Conservation (phyloP, 92 coral and sea anemone species). For the Virgularia gustaviana region DNA sequence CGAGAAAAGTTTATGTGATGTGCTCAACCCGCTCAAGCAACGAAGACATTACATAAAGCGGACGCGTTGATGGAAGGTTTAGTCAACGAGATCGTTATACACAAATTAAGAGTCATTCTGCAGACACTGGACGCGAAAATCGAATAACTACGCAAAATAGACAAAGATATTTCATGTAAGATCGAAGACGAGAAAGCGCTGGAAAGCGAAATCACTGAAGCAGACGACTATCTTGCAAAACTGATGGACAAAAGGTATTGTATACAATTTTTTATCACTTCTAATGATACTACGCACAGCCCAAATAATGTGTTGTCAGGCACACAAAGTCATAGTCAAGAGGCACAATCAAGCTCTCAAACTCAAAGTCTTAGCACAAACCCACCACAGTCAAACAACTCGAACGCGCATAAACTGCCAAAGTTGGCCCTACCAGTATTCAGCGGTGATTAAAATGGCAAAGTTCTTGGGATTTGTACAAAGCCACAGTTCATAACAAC, state of each 20-base stretch:
- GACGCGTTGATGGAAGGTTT: neutral
- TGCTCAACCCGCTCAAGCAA: slow-evolving; percentile 9
- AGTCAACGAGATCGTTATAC: neutral
- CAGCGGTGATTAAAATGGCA: slow-evolving; percentile 42
- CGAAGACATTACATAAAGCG: slow-evolving; percentile 23
- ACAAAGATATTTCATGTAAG: neutral
- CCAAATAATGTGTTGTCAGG: neutral
- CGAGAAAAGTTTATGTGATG: neutral
- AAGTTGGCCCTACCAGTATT: slow-evolving; percentile 39
- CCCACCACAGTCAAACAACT: slow-evolving; percentile 2
- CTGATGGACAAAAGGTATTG: slow-evolving; percentile 18
- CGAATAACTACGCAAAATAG: neutral
- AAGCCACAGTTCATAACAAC: slow-evolving; percentile 37
- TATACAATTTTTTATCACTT: neutral
- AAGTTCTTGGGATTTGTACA: slow-evolving; percentile 48
- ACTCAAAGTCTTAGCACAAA: neutral
- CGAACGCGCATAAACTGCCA: slow-evolving; percentile 25
- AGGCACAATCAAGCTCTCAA: neutral
- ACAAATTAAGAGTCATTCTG: neutral
- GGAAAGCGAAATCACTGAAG: slow-evolving; percentile 4
- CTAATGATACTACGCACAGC: neutral
- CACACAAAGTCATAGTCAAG: neutral
- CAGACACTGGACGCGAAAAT: slow-evolving; percentile 12
- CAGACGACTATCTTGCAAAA: neutral
- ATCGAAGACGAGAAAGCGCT: neutral